phyloP scores from a whole-genome alignment of 2,113 vertebrate species.

The Malurus cyaneus region DNA sequence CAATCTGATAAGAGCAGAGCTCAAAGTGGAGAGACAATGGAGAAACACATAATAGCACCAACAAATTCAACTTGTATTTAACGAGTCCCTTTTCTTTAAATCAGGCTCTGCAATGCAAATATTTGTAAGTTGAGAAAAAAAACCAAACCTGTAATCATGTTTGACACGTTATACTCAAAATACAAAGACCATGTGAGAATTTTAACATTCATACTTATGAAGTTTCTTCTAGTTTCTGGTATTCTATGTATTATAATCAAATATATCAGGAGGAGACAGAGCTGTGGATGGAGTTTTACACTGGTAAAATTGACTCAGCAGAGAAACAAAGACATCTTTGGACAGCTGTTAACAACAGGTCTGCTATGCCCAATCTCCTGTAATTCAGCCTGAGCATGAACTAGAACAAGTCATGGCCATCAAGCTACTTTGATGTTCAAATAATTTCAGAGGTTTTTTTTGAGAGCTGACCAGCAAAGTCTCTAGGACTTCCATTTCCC shows the following conservation, averaged over 20 bases:
- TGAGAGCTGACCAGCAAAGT: not conserved
- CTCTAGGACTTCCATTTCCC: not conserved
- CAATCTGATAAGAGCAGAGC: slow-evolving; percentile 4
- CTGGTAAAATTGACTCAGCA: not conserved
- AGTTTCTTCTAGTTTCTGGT: not conserved
- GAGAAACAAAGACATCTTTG: not conserved
- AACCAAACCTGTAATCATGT: not conserved
- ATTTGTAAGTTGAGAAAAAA: not conserved
- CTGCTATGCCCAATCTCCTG: not conserved
- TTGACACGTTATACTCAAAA: not conserved
- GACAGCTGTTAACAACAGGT: not conserved
- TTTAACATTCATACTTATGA: not conserved
- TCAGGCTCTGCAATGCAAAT: not conserved
- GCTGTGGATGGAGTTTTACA: not conserved
- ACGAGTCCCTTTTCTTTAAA: not conserved
- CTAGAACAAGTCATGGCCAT: not conserved
- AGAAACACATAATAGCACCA: not conserved
- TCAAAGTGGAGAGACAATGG: slow-evolving; percentile 1
- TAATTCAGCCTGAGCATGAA: not conserved
- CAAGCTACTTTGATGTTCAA: not conserved
- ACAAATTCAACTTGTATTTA: not conserved
- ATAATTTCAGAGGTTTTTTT: not conserved
- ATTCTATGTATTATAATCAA: not conserved
- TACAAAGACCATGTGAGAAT: not conserved
- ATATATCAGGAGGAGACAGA: not conserved